Conservation (phyloP, 2,888 invertebrate genomes). For the Phengaris arion region DNA sequence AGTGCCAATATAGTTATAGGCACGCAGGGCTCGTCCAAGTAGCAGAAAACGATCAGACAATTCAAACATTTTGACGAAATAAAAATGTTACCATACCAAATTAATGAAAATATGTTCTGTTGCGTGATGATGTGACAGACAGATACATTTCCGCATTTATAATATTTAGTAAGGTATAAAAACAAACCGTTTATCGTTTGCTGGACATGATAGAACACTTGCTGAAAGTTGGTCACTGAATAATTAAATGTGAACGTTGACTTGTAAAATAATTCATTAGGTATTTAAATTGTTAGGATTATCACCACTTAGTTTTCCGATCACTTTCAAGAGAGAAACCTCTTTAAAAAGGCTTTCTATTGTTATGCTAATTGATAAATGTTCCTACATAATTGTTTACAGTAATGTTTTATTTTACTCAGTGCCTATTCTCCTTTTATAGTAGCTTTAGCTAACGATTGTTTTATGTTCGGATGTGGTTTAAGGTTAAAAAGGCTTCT, state of each 20-base stretch:
- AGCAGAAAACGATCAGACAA: too few relatives aligned
- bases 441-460: neutral
- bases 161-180: too few relatives aligned
- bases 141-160: too few relatives aligned
- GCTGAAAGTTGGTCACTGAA: conserved; percentile 23
- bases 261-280: conserved; percentile 16
- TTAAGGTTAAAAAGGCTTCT: neutral
- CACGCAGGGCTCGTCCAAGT: too few relatives aligned
- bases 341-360: conserved; percentile 55
- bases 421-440: neutral
- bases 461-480: neutral
- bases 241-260: conserved; percentile 10
- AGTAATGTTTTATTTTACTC: conserved; percentile 12
- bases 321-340: conserved; percentile 48
- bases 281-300: conserved; percentile 24
- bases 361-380: conserved; percentile 66
- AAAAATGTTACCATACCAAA: too few relatives aligned
- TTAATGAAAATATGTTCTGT: too few relatives aligned
- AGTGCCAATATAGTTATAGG: too few relatives aligned
- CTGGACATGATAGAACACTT: neutral
- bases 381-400: conserved; percentile 60
- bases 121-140: too few relatives aligned
- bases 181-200: neutral
- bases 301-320: conserved; percentile 32
- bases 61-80: too few relatives aligned